A percentile compares a stretch with the other conserved stretches of the same genome.
These are phyloP conservation scores for Callopanchax toddi DNA, from an alignment of 2,113 vertebrate genomes.

Conservation along the genomic window DNA sequence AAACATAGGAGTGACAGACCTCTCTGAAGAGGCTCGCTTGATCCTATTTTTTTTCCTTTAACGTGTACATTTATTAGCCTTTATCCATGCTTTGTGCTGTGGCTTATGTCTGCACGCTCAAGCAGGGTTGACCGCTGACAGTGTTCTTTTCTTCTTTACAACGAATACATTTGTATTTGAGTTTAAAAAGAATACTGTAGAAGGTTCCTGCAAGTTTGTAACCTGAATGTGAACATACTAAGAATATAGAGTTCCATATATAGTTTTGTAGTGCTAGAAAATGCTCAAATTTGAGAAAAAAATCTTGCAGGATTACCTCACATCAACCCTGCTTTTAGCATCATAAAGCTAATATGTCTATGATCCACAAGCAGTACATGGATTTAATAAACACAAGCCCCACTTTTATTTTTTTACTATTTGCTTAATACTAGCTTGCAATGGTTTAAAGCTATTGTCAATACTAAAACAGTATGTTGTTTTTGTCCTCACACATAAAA, in stretches of 20 bases:
- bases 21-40: conserved; percentile 44
- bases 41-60: conserved; percentile 37
- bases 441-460: conserved; percentile 74
- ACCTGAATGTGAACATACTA: conserved; percentile 70
- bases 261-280: conserved; percentile 59
- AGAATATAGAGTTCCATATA: conserved; percentile 66
- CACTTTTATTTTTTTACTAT: conserved; percentile 59
- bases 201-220: conserved; percentile 70
- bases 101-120: conserved; percentile 58
- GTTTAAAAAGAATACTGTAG: conserved; percentile 57
- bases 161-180: conserved; percentile 31
- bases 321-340: conserved; percentile 83
- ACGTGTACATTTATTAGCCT: conserved; percentile 44
- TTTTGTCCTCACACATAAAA: conserved; percentile 54
- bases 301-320: conserved; percentile 67
- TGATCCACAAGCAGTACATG: conserved; percentile 69
- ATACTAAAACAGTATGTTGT: conserved; percentile 60
- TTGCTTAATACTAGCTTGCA: conserved; percentile 70
- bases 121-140: conserved; percentile 81
- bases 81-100: conserved; percentile 71
- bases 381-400: conserved; percentile 72
- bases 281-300: conserved; percentile 38
- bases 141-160: conserved; percentile 32
- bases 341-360: conserved; percentile 83
- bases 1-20: conserved; percentile 64